These are phyloP conservation scores for Alethe castanea DNA, from an alignment of 2,113 vertebrate species.

Conservation along the genomic window DNA sequence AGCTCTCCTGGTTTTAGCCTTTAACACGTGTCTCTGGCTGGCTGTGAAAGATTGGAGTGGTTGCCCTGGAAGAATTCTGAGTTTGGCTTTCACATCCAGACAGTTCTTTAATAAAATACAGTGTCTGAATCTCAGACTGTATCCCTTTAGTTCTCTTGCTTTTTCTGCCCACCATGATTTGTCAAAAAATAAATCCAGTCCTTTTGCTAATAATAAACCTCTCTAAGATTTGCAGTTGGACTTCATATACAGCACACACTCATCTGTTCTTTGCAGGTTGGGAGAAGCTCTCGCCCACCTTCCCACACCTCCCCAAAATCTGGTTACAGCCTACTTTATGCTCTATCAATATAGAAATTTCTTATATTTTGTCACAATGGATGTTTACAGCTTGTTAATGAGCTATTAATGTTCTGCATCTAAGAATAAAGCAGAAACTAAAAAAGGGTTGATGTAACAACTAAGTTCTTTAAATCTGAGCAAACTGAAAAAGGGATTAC, in stretches of 20 bases:
- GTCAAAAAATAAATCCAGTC: neutral
- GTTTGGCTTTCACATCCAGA: neutral
- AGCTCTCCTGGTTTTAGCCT: neutral
- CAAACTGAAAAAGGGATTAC: neutral
- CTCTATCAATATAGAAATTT: neutral
- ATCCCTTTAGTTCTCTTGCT: neutral
- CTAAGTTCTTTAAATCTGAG: neutral
- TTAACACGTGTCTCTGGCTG: neutral
- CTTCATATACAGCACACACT: neutral
- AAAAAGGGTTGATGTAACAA: neutral
- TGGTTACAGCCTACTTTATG: neutral
- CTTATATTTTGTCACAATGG: neutral
- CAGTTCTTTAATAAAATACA: neutral
- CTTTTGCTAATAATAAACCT: constrained; percentile 35
- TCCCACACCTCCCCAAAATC: constrained; percentile 32
- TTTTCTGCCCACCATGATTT: neutral
- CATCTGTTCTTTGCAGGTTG: constrained; percentile 14
- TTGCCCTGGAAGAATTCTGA: neutral
- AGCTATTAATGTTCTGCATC: neutral
- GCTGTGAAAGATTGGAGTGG: neutral
- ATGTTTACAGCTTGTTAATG: neutral
- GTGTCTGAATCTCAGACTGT: neutral
- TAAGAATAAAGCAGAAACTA: neutral
- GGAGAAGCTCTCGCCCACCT: constrained; percentile 6
- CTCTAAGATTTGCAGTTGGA: neutral